Base-by-base conservation (phyloP, 1,140 invertebrate species). In the Himalopsyche phryganea region DNA sequence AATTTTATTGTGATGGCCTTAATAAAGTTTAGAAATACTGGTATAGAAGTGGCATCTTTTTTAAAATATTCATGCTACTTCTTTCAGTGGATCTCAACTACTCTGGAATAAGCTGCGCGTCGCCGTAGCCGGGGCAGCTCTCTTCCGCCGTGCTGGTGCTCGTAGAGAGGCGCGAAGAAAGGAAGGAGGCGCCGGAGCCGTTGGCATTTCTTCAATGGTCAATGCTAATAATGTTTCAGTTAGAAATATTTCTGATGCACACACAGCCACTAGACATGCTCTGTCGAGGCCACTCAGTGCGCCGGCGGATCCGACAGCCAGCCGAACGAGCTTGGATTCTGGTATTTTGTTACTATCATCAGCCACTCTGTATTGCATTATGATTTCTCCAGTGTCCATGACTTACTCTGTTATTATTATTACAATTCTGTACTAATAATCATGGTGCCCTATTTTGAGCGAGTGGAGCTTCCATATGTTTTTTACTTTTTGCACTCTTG, bases 101-200 rank as follows among this genome's bases (percentile, higher is more conserved):
- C 81, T 94, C 66, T 98, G 96, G 96, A 94, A 91, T 69, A 96
- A 96, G 74, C 77, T 98, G 14, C 85, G 94, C 60, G 94, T 96
- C 71, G 92, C 95, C 0, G 89, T 98, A 13, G 76, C 92, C 49
- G 94, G 91, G 2, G 90, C 94, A 1, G 91, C 93, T n/a, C 80
- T 93, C 60, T 92, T 92, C 69, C 83, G 87, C 20, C 82, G 83
- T 59, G 89, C 89, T 18, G 89, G 87, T 1, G 83, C 71, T 6
- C 69, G 69, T 42, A 32, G 74, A 6, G 61, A 64, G 38, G 71
- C 74, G 0, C 66, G 59, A 57, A 67, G 1, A 59, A 47, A 3
- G 66, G 63, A 7, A 10, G 50, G 58, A 6, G 46, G 50, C 11
- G 58, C 50, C 32, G 23, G 23, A 9, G 23, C 4, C 23, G 23